These are phyloP conservation scores for Cettia cetti DNA, from an alignment of 2,113 vertebrate genomes.

Conservation along the genomic window DNA sequence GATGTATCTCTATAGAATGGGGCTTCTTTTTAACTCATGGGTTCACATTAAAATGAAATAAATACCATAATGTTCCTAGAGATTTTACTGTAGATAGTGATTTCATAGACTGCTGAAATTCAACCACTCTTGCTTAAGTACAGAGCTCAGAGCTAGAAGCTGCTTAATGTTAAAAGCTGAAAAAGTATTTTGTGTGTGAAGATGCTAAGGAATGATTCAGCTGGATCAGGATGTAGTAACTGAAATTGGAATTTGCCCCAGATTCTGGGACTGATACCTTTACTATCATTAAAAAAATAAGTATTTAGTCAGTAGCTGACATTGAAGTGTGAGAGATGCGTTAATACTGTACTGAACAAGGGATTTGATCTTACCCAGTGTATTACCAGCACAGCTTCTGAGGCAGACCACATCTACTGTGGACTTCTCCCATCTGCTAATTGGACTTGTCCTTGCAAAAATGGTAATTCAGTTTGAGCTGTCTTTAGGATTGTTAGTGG, in stretches of 20 bases:
- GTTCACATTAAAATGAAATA: conserved; percentile 23
- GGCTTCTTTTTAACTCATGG: not conserved
- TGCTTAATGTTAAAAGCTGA: not conserved
- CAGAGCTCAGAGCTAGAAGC: not conserved
- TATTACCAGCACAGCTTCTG: not conserved
- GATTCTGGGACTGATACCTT: not conserved
- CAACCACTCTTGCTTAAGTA: not conserved
- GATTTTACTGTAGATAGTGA: not conserved
- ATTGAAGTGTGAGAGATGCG: not conserved
- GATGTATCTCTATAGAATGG: not conserved
- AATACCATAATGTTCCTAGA: conserved; percentile 3
- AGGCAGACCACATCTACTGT: not conserved
- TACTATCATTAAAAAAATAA: not conserved
- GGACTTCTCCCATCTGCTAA: not conserved
- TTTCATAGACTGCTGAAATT: not conserved
- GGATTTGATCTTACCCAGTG: not conserved
- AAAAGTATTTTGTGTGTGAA: not conserved
- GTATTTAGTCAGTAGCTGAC: not conserved
- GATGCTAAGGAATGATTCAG: not conserved
- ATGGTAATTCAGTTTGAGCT: not conserved
- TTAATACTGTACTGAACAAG: not conserved
- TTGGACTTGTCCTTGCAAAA: not conserved
- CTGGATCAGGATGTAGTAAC: not conserved
- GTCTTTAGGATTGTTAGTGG: not conserved
- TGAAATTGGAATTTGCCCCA: not conserved